Conservation (phyloP, 2,113 vertebrate genomes). For the Lophius piscatorius region DNA sequence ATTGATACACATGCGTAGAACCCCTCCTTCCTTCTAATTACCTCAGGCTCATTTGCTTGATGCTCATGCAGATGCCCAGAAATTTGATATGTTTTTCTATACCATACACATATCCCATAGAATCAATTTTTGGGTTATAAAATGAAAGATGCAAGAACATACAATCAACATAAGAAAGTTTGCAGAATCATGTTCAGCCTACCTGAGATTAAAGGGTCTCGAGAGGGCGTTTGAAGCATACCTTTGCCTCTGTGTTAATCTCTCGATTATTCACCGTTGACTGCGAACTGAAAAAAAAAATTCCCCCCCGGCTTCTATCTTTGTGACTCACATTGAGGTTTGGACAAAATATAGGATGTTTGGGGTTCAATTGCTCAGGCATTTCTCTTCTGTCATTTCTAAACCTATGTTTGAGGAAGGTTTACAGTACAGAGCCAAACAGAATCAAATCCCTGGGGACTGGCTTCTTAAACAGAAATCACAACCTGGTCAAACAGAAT, state of each 20-base stretch:
- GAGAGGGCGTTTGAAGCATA: conserved; percentile 2
- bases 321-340: conserved; percentile 12
- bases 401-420: conserved; percentile 34
- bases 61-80: too few relatives aligned
- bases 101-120: too few relatives aligned
- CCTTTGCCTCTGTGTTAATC: too few relatives aligned
- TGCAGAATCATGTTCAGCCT: conserved; percentile 11
- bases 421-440: conserved; percentile 8
- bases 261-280: too few relatives aligned
- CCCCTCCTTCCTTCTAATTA: background rate
- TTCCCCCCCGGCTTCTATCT: too few relatives aligned
- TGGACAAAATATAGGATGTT: too few relatives aligned
- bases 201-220: background rate
- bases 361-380: conserved; percentile 3
- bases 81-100: too few relatives aligned
- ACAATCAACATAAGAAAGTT: too few relatives aligned
- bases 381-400: conserved; percentile 22
- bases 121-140: too few relatives aligned
- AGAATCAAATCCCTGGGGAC: background rate
- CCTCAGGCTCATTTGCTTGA: conserved; percentile 18
- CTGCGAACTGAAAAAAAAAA: too few relatives aligned
- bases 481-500: conserved; percentile 6
- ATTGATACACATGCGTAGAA: conserved; percentile 1
- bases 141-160: too few relatives aligned
- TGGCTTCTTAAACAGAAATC: conserved; percentile 4